Evolutionary conservation across 92 coral and sea anemone species (phyloP), one percentile per base, ranked within the genome.

Genomic region (Muricea muricata): DNA sequence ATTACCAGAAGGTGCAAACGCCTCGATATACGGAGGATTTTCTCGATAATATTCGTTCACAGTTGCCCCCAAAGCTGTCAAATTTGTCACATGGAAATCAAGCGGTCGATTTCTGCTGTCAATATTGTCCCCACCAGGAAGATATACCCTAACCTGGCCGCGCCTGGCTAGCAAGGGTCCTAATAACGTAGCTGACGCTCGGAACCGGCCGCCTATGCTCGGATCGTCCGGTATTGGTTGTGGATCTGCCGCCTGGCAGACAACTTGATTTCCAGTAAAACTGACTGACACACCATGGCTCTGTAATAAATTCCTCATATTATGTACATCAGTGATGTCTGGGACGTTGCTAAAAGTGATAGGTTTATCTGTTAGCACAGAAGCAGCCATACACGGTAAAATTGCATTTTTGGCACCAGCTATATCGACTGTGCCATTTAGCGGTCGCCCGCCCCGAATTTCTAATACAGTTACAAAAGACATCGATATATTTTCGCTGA

Each of bases 341-440:
- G 90, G 90, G 1, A 87, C 65, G 83, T 87, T 87, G 12, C 21
- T 40, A 46, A 87, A 56, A 33, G 9, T 26, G 48, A 81, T 46
- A 12, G 87, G 69, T 55, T 72, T 66, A 9, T 66, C 75, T 39
- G 90, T 87, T 9, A 87, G 83, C 10, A 81, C 61, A 55, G 82
- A 23, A 45, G 87, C 83, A 21, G 86, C 82, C 90, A 87, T 81
- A 21, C 81, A 55, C 1, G 90, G 90, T 75, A 87, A 55, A 55
- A 79, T 56, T 6, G 90, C 90, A 45, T 87, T 87, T 70, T 87
- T 87, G 31, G 90, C 87, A 13, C 90, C 90, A 26, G 72, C 35
- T 14, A 87, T 81, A 10, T 18, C 31, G 39, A 87, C 42, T 10
- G 4, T 46, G 4, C 90, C 90, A 20, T 13, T 15, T 9, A 87